Conservation (phyloP, 2,797 vertebrate genomes). For the Squalus acanthias region DNA sequence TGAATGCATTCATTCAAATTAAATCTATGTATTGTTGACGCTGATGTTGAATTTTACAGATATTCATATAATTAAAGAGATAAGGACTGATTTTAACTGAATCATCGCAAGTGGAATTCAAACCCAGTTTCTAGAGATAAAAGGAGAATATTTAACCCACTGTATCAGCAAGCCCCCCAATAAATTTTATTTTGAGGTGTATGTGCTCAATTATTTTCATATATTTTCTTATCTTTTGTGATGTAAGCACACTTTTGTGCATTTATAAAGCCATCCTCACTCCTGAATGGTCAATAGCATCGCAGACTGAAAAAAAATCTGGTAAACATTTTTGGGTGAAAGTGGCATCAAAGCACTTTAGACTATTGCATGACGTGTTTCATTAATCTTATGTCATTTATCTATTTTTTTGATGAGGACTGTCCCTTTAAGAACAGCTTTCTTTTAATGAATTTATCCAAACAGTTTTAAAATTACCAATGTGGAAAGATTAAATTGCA, state of each 20-base stretch:
- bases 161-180: neutral
- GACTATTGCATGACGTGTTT: neutral
- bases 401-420: no score
- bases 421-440: no score
- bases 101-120: neutral
- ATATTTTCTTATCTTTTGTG: neutral
- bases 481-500: no score
- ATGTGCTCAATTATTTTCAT: neutral
- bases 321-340: neutral
- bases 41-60: no score
- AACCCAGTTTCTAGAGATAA: neutral
- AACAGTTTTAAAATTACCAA: no score
- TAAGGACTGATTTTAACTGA: neutral
- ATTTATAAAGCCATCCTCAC: neutral
- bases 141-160: neutral
- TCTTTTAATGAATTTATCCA: no score
- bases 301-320: neutral
- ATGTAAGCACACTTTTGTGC: neutral
- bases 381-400: neutral
- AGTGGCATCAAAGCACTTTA: neutral
- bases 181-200: neutral
- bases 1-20: no score
- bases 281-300: neutral
- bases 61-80: no score
- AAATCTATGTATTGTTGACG: no score